Percentiles rank a stretch among this genome's conserved stretches.
Evolutionary conservation across 2,888 invertebrate species (phyloP).

Genomic region (Melieria picta): DNA sequence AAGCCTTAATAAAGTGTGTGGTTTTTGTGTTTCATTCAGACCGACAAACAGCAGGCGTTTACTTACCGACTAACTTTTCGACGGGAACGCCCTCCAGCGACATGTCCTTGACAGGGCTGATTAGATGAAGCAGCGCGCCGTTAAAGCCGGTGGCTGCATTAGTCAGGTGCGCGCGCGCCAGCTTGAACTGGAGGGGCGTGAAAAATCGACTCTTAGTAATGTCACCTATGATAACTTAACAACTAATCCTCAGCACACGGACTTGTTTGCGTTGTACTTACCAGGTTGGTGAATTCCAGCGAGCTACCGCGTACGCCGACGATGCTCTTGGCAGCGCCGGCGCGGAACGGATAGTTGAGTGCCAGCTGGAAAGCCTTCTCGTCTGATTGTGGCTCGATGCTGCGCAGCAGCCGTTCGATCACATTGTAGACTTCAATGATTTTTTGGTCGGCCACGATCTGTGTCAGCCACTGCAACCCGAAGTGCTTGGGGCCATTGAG

Average conservation of each 20-base stretch:
- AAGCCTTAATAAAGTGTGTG: constrained; percentile 65
- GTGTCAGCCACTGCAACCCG: constrained; percentile 50
- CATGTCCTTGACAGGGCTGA: constrained; percentile 71
- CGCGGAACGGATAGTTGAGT: constrained; percentile 77
- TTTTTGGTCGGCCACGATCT: constrained; percentile 50
- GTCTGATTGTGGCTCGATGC: constrained; percentile 65
- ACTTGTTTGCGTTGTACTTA: constrained; percentile 40
- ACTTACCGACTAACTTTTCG: constrained; percentile 63
- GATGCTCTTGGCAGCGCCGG: constrained; percentile 79
- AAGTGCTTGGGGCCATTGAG: constrained; percentile 59
- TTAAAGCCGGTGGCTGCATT: constrained; percentile 67
- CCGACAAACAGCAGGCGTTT: neutral
- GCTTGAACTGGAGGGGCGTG: constrained; percentile 51
- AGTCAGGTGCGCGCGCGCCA: constrained; percentile 52
- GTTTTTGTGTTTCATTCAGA: neutral
- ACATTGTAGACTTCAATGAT: constrained; percentile 54
- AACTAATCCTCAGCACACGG: neutral
- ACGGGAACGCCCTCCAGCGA: constrained; percentile 65
- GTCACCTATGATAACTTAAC: neutral
- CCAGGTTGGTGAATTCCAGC: constrained; percentile 68
- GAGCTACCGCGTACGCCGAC: constrained; percentile 74
- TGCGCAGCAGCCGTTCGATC: constrained; percentile 48
- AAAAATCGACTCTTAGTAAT: neutral
- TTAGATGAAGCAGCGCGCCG: constrained; percentile 72
- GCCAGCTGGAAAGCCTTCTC: constrained; percentile 74